phyloP scores from a whole-genome alignment of 2,113 vertebrate species.

The Nycticebus coucang region DNA sequence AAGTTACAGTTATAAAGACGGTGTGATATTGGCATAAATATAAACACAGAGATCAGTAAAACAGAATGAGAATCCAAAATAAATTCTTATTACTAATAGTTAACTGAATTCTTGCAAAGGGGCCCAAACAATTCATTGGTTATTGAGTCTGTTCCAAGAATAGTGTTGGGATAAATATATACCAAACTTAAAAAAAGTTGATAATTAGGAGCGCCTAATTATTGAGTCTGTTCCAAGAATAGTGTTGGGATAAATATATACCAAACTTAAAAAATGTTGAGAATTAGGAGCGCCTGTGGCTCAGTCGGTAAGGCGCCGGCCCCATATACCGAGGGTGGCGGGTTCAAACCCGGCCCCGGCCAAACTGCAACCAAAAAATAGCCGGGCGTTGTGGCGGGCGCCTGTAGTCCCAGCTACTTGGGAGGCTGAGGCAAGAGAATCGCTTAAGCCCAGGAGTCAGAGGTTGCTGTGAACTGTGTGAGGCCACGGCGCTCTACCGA shows the following conservation, averaged over 20 bases:
- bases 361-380: too few relatives aligned
- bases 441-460: too few relatives aligned
- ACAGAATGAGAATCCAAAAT: background rate
- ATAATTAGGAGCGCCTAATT: too few relatives aligned
- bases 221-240: background rate
- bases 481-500: too few relatives aligned
- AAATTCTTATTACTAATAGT: background rate
- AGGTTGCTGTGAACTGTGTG: too few relatives aligned
- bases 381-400: too few relatives aligned
- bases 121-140: background rate
- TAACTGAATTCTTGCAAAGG: background rate
- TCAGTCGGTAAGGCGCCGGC: too few relatives aligned
- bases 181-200: background rate
- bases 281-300: too few relatives aligned
- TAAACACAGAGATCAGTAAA: background rate
- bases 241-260: background rate
- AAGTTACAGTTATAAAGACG: background rate
- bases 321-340: too few relatives aligned
- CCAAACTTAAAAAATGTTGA: background rate
- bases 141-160: background rate
- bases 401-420: too few relatives aligned
- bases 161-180: background rate
- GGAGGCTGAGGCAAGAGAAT: too few relatives aligned
- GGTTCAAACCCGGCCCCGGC: too few relatives aligned
- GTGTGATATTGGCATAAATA: background rate